phyloP scores from a whole-genome alignment of 2,888 invertebrate genomes.

The Acleris literana region DNA sequence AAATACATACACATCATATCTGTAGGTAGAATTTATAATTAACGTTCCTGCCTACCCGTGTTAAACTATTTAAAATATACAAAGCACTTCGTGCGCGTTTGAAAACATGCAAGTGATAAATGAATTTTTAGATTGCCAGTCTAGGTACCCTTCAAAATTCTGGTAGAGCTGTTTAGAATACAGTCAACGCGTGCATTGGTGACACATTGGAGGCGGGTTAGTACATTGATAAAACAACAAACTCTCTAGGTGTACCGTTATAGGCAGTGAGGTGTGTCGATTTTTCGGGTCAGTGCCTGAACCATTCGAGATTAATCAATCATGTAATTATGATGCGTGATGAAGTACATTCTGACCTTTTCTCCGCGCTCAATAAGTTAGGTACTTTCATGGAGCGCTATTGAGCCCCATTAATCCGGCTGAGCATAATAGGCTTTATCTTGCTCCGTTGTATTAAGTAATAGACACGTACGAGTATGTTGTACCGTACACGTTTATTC shows the following conservation, averaged over 20 bases:
- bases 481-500: not conserved
- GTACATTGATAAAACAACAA: not conserved
- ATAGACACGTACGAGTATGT: not conserved
- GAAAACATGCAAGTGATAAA: too few relatives aligned
- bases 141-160: too few relatives aligned
- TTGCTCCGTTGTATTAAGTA: slow-evolving; percentile 2
- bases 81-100: too few relatives aligned
- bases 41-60: not conserved
- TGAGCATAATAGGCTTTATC: slow-evolving; percentile 20
- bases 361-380: slow-evolving; percentile 25
- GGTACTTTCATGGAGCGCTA: slow-evolving; percentile 25
- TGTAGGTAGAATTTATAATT: not conserved
- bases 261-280: slow-evolving; percentile 25
- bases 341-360: slow-evolving; percentile 33
- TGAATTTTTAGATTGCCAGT: too few relatives aligned
- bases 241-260: not conserved
- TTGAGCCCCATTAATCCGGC: slow-evolving; percentile 29
- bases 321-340: slow-evolving; percentile 35
- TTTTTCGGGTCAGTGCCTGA: slow-evolving; percentile 29
- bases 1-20: not conserved
- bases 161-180: too few relatives aligned
- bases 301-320: slow-evolving; percentile 35
- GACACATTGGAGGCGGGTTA: too few relatives aligned
- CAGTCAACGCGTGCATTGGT: too few relatives aligned
- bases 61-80: not conserved